A percentile compares a stretch with the other conserved stretches of the same genome.
Evolutionary conservation across 2,888 invertebrate species (phyloP).

Genomic region (Erebia epiphron): DNA sequence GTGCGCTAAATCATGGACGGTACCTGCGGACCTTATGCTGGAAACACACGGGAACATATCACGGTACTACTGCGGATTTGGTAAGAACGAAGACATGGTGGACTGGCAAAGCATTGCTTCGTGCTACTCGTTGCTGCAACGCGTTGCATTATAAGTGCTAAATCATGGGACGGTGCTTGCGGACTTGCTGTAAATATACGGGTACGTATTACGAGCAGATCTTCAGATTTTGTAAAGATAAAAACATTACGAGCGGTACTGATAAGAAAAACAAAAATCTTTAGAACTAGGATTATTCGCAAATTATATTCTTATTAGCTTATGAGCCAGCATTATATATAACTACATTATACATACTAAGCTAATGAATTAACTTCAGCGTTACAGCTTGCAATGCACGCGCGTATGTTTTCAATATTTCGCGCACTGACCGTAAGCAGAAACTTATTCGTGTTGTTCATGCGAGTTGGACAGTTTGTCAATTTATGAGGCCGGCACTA

Average conservation of each 20-base stretch:
- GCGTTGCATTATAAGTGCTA: conserved; percentile 76
- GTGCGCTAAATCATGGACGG: conserved; percentile 73
- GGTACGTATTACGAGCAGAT: conserved; percentile 25
- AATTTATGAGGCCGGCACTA: conserved; percentile 76
- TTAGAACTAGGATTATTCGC: background rate
- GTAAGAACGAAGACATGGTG: background rate
- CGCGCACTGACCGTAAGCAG: conserved; percentile 79
- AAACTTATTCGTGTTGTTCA: conserved; percentile 78
- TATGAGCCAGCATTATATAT: background rate
- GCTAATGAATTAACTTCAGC: conserved; percentile 12
- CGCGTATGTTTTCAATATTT: conserved; percentile 55
- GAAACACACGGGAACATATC: conserved; percentile 48
- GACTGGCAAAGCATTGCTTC: background rate
- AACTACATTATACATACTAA: background rate
- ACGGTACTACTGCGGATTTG: conserved; percentile 31
- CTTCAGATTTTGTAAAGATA: background rate
- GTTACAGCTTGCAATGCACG: conserved; percentile 25
- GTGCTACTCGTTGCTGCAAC: conserved; percentile 59
- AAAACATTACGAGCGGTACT: background rate
- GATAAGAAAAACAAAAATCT: conserved; percentile 48
- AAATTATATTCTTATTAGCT: background rate
- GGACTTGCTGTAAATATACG: conserved; percentile 59
- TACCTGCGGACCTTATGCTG: conserved; percentile 60
- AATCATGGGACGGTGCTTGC: conserved; percentile 69
- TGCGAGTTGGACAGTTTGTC: conserved; percentile 81